Percentiles rank a stretch among this genome's conserved stretches.
Evolutionary conservation across 2,888 invertebrate genomes (phyloP).

Genomic region (Callosobruchus maculatus): DNA sequence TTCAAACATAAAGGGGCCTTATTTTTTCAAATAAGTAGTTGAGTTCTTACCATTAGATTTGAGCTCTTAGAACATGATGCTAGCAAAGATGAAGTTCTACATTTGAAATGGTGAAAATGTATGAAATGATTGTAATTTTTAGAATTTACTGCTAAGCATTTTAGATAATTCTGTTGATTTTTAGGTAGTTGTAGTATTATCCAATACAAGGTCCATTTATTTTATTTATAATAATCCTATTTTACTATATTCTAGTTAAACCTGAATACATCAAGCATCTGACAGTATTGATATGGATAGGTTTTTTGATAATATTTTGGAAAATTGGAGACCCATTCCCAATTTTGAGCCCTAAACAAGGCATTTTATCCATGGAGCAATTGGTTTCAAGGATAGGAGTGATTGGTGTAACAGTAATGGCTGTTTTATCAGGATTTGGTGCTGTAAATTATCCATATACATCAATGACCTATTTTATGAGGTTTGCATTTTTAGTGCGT

Average conservation of each 20-base stretch:
- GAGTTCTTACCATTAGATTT: too few species aligned
- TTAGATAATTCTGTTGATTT: too few species aligned
- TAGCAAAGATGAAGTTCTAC: too few species aligned
- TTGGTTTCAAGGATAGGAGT: conserved; percentile 96
- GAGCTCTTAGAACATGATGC: too few species aligned
- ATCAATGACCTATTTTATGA: conserved; percentile 96
- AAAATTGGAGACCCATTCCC: conserved; percentile 99
- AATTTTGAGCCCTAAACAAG: conserved; percentile 92
- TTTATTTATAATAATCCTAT: too few species aligned
- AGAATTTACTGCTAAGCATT: too few species aligned
- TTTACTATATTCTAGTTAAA: conserved; percentile 58
- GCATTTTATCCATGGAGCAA: conserved; percentile 83
- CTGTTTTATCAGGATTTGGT: conserved; percentile 96
- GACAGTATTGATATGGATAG: conserved; percentile 81
- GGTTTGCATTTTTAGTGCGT: conserved; percentile 49
- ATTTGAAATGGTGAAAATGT: too few species aligned
- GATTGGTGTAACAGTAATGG: conserved; percentile 99
- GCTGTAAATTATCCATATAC: conserved; percentile 99
- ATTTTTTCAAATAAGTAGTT: too few species aligned
- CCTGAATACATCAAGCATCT: conserved; percentile 73
- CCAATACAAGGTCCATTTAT: too few species aligned
- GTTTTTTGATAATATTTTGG: conserved; percentile 96
- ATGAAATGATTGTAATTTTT: too few species aligned
- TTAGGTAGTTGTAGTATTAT: too few species aligned
- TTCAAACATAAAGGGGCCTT: too few species aligned